These are phyloP conservation scores for Heliconius ethilla DNA, from an alignment of 2,888 invertebrate genomes.

Conservation along the genomic window DNA sequence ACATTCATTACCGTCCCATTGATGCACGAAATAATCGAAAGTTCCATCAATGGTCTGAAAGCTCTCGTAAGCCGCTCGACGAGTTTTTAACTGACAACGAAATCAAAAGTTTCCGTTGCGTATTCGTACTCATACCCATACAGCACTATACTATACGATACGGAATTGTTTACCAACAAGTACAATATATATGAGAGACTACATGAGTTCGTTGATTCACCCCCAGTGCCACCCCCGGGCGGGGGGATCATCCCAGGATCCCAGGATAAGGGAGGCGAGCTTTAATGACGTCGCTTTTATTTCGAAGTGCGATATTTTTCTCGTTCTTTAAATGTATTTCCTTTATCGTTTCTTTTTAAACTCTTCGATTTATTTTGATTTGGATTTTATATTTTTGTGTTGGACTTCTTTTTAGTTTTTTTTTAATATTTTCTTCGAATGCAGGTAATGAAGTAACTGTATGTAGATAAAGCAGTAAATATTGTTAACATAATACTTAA, in stretches of 20 bases:
- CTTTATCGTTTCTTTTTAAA: conserved; percentile 32
- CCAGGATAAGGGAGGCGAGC: conserved; percentile 62
- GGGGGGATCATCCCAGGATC: conserved; percentile 54
- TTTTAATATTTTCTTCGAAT: background rate
- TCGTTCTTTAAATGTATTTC: conserved; percentile 46
- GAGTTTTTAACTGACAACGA: conserved; percentile 23
- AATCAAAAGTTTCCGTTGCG: conserved; percentile 26
- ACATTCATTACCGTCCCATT: conserved; percentile 11
- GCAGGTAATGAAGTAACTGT: background rate
- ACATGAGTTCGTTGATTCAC: conserved; percentile 78
- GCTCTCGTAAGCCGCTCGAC: conserved; percentile 13
- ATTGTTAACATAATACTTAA: too few relatives aligned
- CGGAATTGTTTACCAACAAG: conserved; percentile 79
- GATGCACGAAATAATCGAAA: conserved; percentile 18
- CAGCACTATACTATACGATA: conserved; percentile 37
- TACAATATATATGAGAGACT: conserved; percentile 63
- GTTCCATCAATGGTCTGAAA: conserved; percentile 14
- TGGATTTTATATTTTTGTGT: background rate
- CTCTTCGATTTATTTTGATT: conserved; percentile 6
- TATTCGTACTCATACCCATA: conserved; percentile 13
- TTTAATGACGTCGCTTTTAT: conserved; percentile 76
- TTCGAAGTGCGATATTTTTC: conserved; percentile 65
- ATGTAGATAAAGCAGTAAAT: too few relatives aligned
- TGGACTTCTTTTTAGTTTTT: background rate
- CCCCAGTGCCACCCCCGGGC: conserved; percentile 32